A percentile compares a stretch with the other conserved stretches of the same genome.
phyloP scores from a whole-genome alignment of 1,140 invertebrate species.

The Delia radicum region DNA sequence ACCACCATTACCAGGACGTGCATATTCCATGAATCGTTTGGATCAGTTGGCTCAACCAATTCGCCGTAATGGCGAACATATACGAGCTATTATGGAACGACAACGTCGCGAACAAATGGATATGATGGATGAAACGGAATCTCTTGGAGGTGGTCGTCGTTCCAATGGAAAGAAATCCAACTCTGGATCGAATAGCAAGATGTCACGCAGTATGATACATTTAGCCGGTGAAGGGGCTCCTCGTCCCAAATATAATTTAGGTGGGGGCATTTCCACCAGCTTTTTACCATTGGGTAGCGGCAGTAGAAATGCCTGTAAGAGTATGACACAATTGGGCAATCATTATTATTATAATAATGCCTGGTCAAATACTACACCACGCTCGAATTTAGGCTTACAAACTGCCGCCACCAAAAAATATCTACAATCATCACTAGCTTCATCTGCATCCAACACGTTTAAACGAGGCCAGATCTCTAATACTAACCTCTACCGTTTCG shows the following conservation, averaged over 20 bases:
- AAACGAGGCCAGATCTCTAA: slow-evolving; percentile 53
- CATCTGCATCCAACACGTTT: slow-evolving; percentile 45
- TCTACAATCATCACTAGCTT: slow-evolving; percentile 55
- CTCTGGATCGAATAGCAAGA: slow-evolving; percentile 39
- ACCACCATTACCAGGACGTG: slow-evolving; percentile 61
- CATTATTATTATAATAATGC: slow-evolving; percentile 21
- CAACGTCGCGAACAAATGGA: slow-evolving; percentile 49
- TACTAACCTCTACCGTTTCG: slow-evolving; percentile 51
- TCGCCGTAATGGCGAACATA: slow-evolving; percentile 59
- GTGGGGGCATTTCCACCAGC: slow-evolving; percentile 48
- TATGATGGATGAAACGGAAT: slow-evolving; percentile 51
- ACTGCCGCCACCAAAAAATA: slow-evolving; percentile 55
- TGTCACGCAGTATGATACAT: slow-evolving; percentile 71
- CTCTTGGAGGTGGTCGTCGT: slow-evolving; percentile 37
- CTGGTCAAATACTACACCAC: slow-evolving; percentile 36
- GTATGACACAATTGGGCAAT: slow-evolving; percentile 45
- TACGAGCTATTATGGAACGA: slow-evolving; percentile 48
- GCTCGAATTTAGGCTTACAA: slow-evolving; percentile 54
- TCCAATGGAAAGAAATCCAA: slow-evolving; percentile 37
- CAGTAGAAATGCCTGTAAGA: slow-evolving; percentile 50
- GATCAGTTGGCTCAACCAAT: slow-evolving; percentile 79
- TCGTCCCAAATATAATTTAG: slow-evolving; percentile 30
- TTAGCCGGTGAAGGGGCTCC: slow-evolving; percentile 56
- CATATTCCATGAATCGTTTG: slow-evolving; percentile 87
- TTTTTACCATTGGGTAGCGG: slow-evolving; percentile 43